Percentiles rank a stretch among this genome's conserved stretches.
phyloP scores from a whole-genome alignment of 2,797 vertebrate genomes.

The Galagoides demidoff region DNA sequence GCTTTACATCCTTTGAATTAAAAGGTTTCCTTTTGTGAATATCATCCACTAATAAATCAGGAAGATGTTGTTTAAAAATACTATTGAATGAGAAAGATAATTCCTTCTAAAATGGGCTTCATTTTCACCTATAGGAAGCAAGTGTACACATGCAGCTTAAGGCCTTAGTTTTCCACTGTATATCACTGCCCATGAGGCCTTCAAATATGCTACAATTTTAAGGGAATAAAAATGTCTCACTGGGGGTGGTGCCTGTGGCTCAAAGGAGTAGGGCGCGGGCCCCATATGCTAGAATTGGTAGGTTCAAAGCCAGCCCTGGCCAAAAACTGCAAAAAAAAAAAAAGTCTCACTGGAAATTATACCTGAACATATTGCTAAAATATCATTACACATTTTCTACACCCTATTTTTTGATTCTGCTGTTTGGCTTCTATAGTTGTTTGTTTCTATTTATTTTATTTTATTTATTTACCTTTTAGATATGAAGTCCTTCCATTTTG shows the following conservation, averaged over 20 bases:
- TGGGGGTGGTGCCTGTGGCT: no score
- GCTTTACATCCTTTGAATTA: slow-evolving; percentile 3
- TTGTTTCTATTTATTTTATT: not conserved
- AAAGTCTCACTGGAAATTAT: not conserved
- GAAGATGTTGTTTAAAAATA: slow-evolving; percentile 45
- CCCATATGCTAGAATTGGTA: no score
- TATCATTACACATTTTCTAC: not conserved
- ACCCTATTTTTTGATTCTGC: not conserved
- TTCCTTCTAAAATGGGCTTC: not conserved
- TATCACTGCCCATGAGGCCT: not conserved
- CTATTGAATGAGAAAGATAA: not conserved
- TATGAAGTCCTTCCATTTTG: not conserved
- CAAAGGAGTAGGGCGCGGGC: no score
- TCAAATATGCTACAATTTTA: not conserved
- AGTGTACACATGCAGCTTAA: not conserved
- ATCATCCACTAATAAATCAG: not conserved
- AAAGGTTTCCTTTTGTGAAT: slow-evolving; percentile 51
- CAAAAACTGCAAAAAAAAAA: not conserved
- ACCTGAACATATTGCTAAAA: slow-evolving; percentile 1
- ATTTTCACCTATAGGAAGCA: not conserved
- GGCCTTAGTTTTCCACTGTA: not conserved
- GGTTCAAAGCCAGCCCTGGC: no score
- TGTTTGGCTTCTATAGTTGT: not conserved
- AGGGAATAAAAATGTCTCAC: not conserved
- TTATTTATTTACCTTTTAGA: not conserved